Base-by-base conservation (phyloP, 2,888 invertebrate species). In the Drosophila algonquin region DNA sequence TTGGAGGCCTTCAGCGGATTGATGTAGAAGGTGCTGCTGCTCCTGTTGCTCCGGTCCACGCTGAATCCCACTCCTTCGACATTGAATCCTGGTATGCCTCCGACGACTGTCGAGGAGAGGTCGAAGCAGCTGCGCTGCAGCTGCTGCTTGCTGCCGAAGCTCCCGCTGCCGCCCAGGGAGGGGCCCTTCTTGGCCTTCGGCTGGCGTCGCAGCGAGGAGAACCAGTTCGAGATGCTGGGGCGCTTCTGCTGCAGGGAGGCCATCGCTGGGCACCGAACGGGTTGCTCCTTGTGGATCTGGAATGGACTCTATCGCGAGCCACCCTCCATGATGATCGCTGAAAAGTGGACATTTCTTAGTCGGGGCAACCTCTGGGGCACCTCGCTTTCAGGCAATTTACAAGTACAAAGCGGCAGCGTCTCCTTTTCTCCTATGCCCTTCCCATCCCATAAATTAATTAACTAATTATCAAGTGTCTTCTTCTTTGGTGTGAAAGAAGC, bases 181-280 rank as follows among this genome's bases (percentile, higher is more conserved):
- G 55, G 50, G 50, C 87, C 90, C 79, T 91, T 92, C 79, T 91
- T 92, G 56, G 77, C 86, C 78, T 92, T 92, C 10, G 92, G 91
- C 77, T 92, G 93, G 6, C 96, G 94, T 84, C 96, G 94, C 90
- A 96, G 91, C 75, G 96, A 96, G 77, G 95, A 95, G 92, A 96
- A 96, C 96, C 96, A 97, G 92, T 95, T 96, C 80, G 95, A 94
- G 72, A 96, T 95, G 80, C 95, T 95, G 83, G 95, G 94, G 76
- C 95, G 94, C 81, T 95, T 94, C 91, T 95, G 94, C 80, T 94
- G 93, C 81, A 94, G 72, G 57, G 91, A 78, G 65, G 91, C 88
- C 89, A 90, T 90, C 52, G 40, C n/a, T 6, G n/a, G n/a, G 40
- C 14, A 6, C 40, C 2, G 40, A 14, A 14, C 12, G 40, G 40